Base-by-base conservation (phyloP, 2,113 vertebrate genomes). In the Lasiurus cinereus region DNA sequence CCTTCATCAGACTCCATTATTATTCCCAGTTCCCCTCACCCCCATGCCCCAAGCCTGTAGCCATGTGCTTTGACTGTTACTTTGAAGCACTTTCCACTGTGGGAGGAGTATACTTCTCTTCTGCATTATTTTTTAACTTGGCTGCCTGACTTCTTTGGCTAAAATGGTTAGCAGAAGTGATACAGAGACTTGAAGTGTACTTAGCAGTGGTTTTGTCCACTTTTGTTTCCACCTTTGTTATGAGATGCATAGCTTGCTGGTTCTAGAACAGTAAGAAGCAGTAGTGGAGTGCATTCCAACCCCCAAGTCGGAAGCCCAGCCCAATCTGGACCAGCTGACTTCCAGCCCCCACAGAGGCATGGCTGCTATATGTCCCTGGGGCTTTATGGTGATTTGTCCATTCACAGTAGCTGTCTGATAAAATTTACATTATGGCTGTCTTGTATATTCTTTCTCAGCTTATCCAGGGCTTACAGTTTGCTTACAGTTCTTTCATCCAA, bases 71-170 rank as follows among this genome's bases (percentile, higher is more conserved):
- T 67, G 8, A 8, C n/a, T 1, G 0, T 62, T 72, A 43, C 33
- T 78, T 46, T 33, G 54, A 97, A 70, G 74, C 54, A 22, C 70
- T 91, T 78, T 83, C 19, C 11, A 14, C 64, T 36, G 29, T 83
- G 27, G 46, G 27, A 33, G 4, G 27, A 64, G 1, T 29, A 36
- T 16, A 24, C 27, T 76, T 43, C 46, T 83, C 27, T 67, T 14
- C 36, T 16, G 31, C 11, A 0, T 29, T 82, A 27, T 72, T 73
- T 27, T 89, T 69, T 15, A 31, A 14, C 43, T 86, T 83, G 62
- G 54, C 29, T 33, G 16, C 48, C 24, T 92, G 52, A 43, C 64
- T 83, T 9, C 18, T 54, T 79, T 67, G 36, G 64, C 74, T 85
- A 79, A 89, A 5, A 9, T 13, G 15, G 27, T 87, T 64, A 91